phyloP scores from a whole-genome alignment of 2,888 invertebrate species.

The Mimas tiliae region DNA sequence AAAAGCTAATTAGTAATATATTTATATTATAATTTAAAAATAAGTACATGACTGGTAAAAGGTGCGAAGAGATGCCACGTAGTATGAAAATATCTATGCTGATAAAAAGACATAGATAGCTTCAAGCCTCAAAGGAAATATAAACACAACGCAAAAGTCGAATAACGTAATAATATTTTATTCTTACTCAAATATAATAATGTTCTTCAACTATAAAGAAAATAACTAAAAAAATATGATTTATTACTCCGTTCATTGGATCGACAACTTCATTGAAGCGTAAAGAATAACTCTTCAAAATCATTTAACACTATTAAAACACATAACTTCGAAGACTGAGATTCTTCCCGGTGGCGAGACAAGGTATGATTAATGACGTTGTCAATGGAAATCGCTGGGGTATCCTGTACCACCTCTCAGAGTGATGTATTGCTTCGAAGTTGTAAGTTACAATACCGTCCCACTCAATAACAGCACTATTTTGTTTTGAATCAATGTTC shows the following conservation, averaged over 20 bases:
- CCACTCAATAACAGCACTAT: not conserved
- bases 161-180: no score
- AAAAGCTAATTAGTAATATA: no score
- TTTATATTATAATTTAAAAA: no score
- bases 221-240: no score
- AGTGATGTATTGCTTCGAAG: constrained; percentile 54
- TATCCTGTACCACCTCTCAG: constrained; percentile 40
- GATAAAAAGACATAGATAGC: no score
- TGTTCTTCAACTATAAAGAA: no score
- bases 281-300: not conserved
- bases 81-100: no score
- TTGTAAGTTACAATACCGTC: constrained; percentile 12
- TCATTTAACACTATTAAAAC: constrained; percentile 2
- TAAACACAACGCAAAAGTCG: no score
- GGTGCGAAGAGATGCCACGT: no score
- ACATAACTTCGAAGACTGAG: not conserved
- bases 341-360: constrained; percentile 37
- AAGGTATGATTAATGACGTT: constrained; percentile 64
- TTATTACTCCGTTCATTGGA: not conserved
- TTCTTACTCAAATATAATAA: no score
- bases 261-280: not conserved
- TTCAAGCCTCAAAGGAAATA: no score
- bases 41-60: no score
- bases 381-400: constrained; percentile 59
- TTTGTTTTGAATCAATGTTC: not conserved